These are phyloP conservation scores for Natrix natrix DNA, from an alignment of 2,797 vertebrate species.

Conservation along the genomic window DNA sequence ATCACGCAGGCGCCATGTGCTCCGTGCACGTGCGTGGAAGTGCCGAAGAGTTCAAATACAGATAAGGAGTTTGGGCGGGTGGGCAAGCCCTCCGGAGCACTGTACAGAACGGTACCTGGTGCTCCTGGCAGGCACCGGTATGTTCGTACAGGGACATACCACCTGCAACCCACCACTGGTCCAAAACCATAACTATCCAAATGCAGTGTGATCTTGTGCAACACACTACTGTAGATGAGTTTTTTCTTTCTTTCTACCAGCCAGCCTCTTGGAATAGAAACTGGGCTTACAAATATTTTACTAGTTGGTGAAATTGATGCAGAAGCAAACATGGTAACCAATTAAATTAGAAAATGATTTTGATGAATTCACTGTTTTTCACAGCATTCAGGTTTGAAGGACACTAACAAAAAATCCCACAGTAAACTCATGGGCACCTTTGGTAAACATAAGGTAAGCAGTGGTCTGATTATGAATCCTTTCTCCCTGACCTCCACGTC, in stretches of 20 bases:
- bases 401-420: conserved; percentile 88
- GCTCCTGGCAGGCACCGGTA: no score
- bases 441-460: conserved; percentile 88
- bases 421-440: conserved; percentile 89
- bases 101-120: no score
- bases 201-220: background rate
- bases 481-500: background rate
- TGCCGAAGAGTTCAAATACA: no score
- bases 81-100: no score
- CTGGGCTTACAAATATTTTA: background rate
- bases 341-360: conserved; percentile 2
- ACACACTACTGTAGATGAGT: background rate
- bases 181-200: background rate
- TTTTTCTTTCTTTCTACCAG: background rate
- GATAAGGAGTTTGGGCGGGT: no score
- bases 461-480: background rate
- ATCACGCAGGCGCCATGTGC: no score
- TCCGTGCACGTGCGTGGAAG: no score
- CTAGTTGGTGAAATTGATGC: background rate
- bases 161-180: no score
- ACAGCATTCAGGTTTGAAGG: conserved; percentile 84
- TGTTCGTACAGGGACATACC: no score
- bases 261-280: no score
- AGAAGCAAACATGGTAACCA: background rate
- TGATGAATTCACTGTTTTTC: conserved; percentile 2